phyloP scores from a whole-genome alignment of 2,797 vertebrate genomes.

The Pitangus sulphuratus region DNA sequence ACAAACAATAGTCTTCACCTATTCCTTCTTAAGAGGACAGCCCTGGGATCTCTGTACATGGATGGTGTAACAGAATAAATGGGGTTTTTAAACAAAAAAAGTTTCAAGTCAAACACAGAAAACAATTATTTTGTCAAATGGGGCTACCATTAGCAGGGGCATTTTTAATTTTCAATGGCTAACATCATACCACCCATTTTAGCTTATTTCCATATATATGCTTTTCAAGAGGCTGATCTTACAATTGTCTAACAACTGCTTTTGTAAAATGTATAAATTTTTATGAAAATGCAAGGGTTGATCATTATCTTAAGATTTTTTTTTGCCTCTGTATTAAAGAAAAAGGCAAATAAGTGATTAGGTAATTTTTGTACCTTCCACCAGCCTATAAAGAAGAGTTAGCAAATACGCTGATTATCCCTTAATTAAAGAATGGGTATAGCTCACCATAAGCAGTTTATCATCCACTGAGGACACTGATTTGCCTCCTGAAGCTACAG shows the following conservation, averaged over 20 bases:
- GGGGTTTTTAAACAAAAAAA: not conserved
- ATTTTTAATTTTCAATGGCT: not conserved
- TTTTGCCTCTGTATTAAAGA: not conserved
- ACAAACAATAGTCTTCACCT: not conserved
- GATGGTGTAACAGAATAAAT: not conserved
- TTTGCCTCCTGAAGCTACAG: not conserved
- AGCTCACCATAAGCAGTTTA: not conserved
- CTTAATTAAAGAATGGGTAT: not conserved
- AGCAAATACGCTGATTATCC: not conserved
- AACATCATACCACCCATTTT: not conserved
- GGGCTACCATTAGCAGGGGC: not conserved
- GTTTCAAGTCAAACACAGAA: not conserved
- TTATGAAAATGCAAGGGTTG: not conserved
- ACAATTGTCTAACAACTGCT: not conserved
- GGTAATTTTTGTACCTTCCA: not conserved
- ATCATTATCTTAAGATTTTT: not conserved
- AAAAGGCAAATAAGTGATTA: not conserved
- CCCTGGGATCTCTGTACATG: not conserved
- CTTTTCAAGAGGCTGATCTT: not conserved
- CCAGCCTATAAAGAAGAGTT: not conserved
- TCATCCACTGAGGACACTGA: not conserved
- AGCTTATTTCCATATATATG: not conserved
- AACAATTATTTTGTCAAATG: conserved; percentile 23
- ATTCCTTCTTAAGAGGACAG: not conserved
- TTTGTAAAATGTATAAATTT: not conserved